These are phyloP conservation scores for Corythornis vintsioides DNA, from an alignment of 2,113 vertebrate species.

Conservation along the genomic window DNA sequence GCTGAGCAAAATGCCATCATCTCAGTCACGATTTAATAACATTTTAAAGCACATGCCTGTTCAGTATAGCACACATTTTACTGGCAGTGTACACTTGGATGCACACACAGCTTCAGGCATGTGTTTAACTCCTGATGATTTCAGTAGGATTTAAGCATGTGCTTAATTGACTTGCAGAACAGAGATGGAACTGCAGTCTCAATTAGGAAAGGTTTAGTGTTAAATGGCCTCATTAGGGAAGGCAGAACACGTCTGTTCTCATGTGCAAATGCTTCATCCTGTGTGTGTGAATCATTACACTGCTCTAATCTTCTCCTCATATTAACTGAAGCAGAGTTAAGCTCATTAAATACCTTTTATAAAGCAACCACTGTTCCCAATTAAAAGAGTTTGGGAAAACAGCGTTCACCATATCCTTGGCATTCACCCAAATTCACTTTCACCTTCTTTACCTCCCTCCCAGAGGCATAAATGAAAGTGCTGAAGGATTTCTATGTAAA, in stretches of 20 bases:
- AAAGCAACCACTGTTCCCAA: conserved; percentile 63
- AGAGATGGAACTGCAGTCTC: conserved; percentile 49
- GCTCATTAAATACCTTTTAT: conserved; percentile 67
- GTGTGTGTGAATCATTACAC: conserved; percentile 62
- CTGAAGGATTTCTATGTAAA: not conserved
- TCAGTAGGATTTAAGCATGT: conserved; percentile 61
- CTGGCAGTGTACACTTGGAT: conserved; percentile 48
- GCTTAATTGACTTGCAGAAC: conserved; percentile 64
- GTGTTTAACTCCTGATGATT: conserved; percentile 42
- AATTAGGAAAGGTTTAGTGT: conserved; percentile 68
- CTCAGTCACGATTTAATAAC: conserved; percentile 38
- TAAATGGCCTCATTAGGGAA: conserved; percentile 69
- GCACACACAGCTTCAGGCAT: conserved; percentile 61
- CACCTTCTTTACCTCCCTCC: conserved; percentile 40
- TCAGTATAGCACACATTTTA: not conserved
- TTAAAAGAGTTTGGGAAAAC: conserved; percentile 65
- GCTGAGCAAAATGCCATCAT: conserved; percentile 32
- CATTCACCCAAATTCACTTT: conserved; percentile 23
- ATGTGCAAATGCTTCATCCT: conserved; percentile 63
- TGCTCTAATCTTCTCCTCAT: conserved; percentile 64
- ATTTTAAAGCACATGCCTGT: conserved; percentile 31
- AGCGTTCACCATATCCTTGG: conserved; percentile 20
- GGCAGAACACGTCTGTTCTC: conserved; percentile 66
- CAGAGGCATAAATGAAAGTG: not conserved
- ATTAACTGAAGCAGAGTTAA: conserved; percentile 69